Percentiles rank a stretch among this genome's conserved stretches.
These are phyloP conservation scores for Apocrypta bakeri DNA, from an alignment of 1,140 invertebrate species.

Conservation along the genomic window DNA sequence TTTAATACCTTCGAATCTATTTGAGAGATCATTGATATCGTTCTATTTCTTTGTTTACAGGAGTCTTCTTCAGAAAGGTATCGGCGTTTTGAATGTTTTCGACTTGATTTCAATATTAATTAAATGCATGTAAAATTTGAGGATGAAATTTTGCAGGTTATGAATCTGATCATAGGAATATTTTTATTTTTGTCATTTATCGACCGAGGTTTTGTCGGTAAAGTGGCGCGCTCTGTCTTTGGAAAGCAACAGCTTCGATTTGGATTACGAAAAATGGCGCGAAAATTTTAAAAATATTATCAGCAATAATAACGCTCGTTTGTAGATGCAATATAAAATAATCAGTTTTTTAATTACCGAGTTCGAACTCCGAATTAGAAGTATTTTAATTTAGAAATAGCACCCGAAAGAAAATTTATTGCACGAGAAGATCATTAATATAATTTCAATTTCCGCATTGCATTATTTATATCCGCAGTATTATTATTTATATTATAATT, in stretches of 20 bases:
- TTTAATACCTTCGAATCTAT: too few relatives aligned
- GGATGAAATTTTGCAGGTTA: constrained; percentile 3
- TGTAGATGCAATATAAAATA: too few relatives aligned
- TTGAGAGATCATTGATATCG: constrained; percentile 1
- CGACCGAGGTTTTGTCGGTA: constrained; percentile 3
- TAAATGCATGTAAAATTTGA: neutral
- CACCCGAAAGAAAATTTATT: too few relatives aligned
- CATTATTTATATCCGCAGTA: too few relatives aligned
- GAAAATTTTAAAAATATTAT: neutral
- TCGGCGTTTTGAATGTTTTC: neutral
- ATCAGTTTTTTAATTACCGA: too few relatives aligned
- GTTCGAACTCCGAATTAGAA: too few relatives aligned
- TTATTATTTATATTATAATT: too few relatives aligned
- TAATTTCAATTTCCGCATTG: too few relatives aligned
- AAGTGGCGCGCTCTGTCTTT: neutral
- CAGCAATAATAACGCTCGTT: too few relatives aligned
- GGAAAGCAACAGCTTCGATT: neutral
- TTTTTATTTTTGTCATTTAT: neutral
- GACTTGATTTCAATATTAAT: neutral
- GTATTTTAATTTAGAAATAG: too few relatives aligned
- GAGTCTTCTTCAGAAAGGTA: constrained; percentile 80
- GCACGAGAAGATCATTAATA: too few relatives aligned
- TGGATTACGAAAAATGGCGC: neutral
- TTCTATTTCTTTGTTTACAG: constrained; percentile 62
- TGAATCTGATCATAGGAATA: neutral